phyloP scores from a whole-genome alignment of 2,797 vertebrate genomes.

The Knipowitschia caucasica region DNA sequence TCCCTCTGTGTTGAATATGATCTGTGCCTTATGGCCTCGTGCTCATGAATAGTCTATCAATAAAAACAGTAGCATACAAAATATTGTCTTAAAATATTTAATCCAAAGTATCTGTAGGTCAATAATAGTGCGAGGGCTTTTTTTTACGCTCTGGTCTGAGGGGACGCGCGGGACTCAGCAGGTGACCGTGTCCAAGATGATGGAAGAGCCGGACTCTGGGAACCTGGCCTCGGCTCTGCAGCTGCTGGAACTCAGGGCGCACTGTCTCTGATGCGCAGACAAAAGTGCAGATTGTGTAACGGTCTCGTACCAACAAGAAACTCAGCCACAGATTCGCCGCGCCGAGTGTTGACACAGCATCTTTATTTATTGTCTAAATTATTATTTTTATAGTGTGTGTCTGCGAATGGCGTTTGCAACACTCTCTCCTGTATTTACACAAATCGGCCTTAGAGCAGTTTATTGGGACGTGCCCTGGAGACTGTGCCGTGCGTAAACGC shows the following conservation, averaged over 20 bases:
- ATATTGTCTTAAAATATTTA: conserved; percentile 10
- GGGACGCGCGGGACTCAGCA: conserved; percentile 59
- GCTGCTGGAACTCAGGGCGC: conserved; percentile 80
- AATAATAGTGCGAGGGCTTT: neutral
- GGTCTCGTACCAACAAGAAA: conserved; percentile 38
- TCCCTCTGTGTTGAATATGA: conserved; percentile 4
- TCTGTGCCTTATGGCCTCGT: conserved; percentile 11
- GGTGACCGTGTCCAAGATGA: conserved; percentile 65
- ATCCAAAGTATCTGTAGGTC: neutral
- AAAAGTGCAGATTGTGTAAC: conserved; percentile 42
- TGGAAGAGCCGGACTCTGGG: conserved; percentile 67
- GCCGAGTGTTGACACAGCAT: neutral
- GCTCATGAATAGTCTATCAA: conserved; percentile 4
- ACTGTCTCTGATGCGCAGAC: conserved; percentile 63
- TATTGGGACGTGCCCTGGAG: conserved; percentile 65
- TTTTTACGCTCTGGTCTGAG: neutral
- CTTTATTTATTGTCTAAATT: neutral
- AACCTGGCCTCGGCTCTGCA: conserved; percentile 74
- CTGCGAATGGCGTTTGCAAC: conserved; percentile 7
- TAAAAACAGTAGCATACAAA: conserved; percentile 15
- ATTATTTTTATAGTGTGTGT: neutral
- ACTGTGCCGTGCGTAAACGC: conserved; percentile 58
- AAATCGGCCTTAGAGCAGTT: conserved; percentile 57
- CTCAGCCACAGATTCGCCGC: neutral
- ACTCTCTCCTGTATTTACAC: conserved; percentile 46